Evolutionary conservation across 2,797 vertebrate genomes (phyloP), one percentile per base, ranked within the genome.

Genomic region (Pseudochirops corinnae): DNA sequence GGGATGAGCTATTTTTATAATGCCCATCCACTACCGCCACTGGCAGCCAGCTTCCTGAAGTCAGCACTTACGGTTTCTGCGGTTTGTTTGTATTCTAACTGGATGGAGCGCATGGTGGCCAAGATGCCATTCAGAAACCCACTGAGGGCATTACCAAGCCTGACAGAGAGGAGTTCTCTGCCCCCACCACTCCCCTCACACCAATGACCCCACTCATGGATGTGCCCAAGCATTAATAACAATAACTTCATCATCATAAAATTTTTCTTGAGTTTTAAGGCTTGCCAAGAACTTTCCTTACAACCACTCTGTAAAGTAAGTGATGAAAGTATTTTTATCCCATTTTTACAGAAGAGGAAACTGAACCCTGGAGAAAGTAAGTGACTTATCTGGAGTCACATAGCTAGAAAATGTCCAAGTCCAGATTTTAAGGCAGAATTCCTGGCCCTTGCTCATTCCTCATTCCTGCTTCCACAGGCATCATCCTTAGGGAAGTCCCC

Each of bases 91-190:
- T 53, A 60, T 52, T 55, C n/a, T n/a, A 90, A 60, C 31, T 29
- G 87, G 46, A 53, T 53, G 90, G 52, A 56, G 56, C 1, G 0
- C 24, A 2, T 13, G 55, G 26, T 11, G 74, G 46, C 50, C 57
- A 94, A 91, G 92, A 24, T 29, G 12, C 56, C 52, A 91, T 14
- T 52, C 93, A 91, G 58, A 92, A 50, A 53, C 92, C 58, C 58
- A 91, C 87, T 60, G 26, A 28, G 58, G 92, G 18, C 62, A 82
- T 50, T 55, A n/a, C 52, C 31, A 33, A 55, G 90, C 55, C 55
- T 28, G n/a, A 82, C 53, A 18, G n/a, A 33, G 62, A n/a, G n/a
- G 67, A 53, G 29, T 18, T 4, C 57, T 31, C 33, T 29, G 28
- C 24, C 50, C 90, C 93, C 10, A 24, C 46, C 5, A 11, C 58